These are phyloP conservation scores for Andricus quercusramuli DNA, from an alignment of 2,888 invertebrate species.

Conservation along the genomic window DNA sequence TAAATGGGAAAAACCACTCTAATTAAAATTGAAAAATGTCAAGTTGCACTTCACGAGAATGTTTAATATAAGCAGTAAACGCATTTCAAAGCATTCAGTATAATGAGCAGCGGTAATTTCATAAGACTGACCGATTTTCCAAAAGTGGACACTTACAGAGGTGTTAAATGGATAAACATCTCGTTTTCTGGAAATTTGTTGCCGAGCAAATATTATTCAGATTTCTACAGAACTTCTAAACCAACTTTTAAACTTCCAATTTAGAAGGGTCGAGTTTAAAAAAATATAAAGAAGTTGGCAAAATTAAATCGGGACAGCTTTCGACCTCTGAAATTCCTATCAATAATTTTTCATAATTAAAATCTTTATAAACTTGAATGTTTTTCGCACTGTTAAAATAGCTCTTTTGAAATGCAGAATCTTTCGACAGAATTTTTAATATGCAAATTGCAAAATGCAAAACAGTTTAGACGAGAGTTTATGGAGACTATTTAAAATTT, in stretches of 20 bases:
- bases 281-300: too few species aligned
- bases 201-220: not conserved
- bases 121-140: not conserved
- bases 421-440: not conserved
- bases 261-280: too few species aligned
- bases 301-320: too few species aligned
- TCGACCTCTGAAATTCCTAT: too few species aligned
- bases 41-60: constrained; percentile 1
- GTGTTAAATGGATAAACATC: not conserved
- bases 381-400: not conserved
- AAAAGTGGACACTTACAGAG: not conserved
- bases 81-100: not conserved
- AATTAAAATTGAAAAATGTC: not conserved
- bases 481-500: not conserved
- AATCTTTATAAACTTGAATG: too few species aligned
- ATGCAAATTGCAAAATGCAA: constrained; percentile 5
- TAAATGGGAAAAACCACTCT: not conserved
- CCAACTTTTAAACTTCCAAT: too few species aligned
- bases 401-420: not conserved
- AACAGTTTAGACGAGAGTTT: not conserved
- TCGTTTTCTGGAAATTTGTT: not conserved
- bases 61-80: not conserved
- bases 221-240: not conserved
- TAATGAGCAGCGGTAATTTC: not conserved
- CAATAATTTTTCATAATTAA: too few species aligned